Percentiles rank a stretch among this genome's conserved stretches.
Evolutionary conservation across 2,113 vertebrate species (phyloP).

Genomic region (Microcebus jonahi): DNA sequence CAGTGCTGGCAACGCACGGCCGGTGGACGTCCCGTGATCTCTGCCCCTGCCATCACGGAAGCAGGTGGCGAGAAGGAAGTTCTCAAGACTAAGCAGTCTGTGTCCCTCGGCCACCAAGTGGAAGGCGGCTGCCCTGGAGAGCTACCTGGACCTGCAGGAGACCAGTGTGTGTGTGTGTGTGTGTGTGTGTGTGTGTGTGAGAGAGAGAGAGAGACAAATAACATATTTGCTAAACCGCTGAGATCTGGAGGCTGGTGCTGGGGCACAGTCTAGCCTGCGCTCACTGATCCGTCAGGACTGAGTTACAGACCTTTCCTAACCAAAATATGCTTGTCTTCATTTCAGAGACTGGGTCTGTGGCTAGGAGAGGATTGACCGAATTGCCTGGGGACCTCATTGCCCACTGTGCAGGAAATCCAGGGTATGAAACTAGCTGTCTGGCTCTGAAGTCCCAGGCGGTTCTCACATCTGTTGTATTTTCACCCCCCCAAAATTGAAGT

Average conservation of each 20-base stretch:
- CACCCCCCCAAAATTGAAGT: background rate
- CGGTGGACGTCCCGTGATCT: fast-evolving
- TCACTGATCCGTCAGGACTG: background rate
- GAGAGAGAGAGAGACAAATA: background rate
- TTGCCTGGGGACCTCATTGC: no score
- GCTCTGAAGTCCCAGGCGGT: background rate
- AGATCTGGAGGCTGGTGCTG: background rate
- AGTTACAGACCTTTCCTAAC: background rate
- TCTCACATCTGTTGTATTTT: background rate
- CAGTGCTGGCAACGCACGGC: background rate
- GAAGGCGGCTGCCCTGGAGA: no score
- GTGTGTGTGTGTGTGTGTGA: no score
- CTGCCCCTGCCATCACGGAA: fast-evolving
- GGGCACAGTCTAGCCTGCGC: background rate
- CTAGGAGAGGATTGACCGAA: background rate
- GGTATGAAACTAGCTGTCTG: no score
- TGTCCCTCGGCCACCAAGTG: background rate
- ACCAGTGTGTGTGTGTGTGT: fast-evolving
- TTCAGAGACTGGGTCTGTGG: background rate
- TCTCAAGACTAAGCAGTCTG: background rate
- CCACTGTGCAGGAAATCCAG: background rate
- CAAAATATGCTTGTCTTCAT: background rate
- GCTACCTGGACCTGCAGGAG: fast-evolving
- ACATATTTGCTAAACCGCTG: fast-evolving
- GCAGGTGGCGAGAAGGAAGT: background rate